Percentiles rank a stretch among this genome's conserved stretches.
These are phyloP conservation scores for Aphidius gifuensis DNA, from an alignment of 1,140 invertebrate species.

Conservation along the genomic window DNA sequence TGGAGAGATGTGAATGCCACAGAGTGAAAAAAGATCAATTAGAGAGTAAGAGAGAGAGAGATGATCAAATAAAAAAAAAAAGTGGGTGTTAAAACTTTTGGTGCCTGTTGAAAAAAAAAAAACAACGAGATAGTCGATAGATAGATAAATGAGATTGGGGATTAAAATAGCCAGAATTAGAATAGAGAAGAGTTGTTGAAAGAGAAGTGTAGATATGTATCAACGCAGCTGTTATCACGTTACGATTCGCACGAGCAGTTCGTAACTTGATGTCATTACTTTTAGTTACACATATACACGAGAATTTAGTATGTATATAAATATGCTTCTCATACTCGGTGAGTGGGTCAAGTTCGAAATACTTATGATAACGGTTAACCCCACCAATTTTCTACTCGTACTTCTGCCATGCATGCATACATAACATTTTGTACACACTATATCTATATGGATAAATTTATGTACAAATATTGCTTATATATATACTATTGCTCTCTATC, in stretches of 20 bases:
- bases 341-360: constrained; percentile 51
- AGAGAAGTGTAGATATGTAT: constrained; percentile 20
- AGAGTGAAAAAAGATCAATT: not conserved
- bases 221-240: constrained; percentile 50
- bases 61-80: not conserved
- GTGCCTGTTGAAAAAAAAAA: constrained; percentile 39
- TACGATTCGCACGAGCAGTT: constrained; percentile 49
- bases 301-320: too few species aligned
- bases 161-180: constrained; percentile 24
- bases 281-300: constrained; percentile 20
- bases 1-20: too few species aligned
- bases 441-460: too few species aligned
- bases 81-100: constrained; percentile 42
- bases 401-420: constrained; percentile 27
- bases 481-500: too few species aligned
- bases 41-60: constrained; percentile 11
- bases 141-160: constrained; percentile 24
- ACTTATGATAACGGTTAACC: constrained; percentile 45
- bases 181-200: not conserved
- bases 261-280: constrained; percentile 47
- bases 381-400: constrained; percentile 23
- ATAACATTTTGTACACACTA: not conserved
- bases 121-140: constrained; percentile 7
- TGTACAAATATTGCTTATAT: too few species aligned
- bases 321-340: constrained; percentile 27